These are phyloP conservation scores for Aegotheles bennettii DNA, from an alignment of 2,113 vertebrate species.

Conservation along the genomic window DNA sequence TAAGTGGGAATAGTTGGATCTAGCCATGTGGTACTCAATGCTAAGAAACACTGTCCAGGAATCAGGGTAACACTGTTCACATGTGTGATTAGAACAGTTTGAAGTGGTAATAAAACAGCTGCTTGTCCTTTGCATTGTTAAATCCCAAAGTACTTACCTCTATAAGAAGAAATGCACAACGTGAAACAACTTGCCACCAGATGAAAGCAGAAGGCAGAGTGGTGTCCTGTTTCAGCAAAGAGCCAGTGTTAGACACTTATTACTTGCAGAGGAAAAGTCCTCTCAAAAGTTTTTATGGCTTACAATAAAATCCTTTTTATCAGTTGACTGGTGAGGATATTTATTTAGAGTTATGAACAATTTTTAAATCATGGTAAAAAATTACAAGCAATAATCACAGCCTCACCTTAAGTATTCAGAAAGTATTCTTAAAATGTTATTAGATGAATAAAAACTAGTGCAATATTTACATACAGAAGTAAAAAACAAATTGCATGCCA, in stretches of 20 bases:
- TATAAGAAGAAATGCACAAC: not conserved
- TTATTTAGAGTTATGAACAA: not conserved
- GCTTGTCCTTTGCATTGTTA: not conserved
- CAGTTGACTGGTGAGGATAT: not conserved
- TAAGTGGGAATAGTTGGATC: not conserved
- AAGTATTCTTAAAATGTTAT: not conserved
- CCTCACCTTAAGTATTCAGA: not conserved
- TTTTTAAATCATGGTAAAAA: not conserved
- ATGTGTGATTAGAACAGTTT: not conserved
- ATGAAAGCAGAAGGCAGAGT: not conserved
- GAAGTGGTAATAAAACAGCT: conserved; percentile 2
- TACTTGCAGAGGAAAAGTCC: not conserved
- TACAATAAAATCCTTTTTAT: not conserved
- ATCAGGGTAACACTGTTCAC: not conserved
- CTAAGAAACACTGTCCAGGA: not conserved
- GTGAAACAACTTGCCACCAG: not conserved
- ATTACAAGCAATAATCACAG: not conserved
- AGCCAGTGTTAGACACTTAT: not conserved
- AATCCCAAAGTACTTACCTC: not conserved
- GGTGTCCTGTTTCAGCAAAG: not conserved
- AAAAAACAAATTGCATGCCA: not conserved
- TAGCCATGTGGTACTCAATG: not conserved
- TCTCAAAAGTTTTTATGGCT: not conserved
- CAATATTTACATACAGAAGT: not conserved
- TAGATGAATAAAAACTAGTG: not conserved